Conservation (phyloP, 2,888 invertebrate species). For the Leptinotarsa peninsularis region DNA sequence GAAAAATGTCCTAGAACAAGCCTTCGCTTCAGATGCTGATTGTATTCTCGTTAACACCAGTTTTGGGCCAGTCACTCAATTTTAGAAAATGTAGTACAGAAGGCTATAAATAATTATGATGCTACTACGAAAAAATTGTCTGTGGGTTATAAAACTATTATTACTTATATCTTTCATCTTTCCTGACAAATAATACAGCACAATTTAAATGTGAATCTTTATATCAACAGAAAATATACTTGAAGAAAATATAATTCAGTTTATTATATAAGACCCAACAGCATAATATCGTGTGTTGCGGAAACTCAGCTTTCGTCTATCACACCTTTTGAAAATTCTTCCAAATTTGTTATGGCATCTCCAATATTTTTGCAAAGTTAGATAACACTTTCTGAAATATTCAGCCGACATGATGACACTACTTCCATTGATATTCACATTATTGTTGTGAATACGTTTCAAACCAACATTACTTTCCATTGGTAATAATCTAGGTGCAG, state of each 20-base stretch:
- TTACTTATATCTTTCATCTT: too few species aligned
- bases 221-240: background rate
- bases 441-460: background rate
- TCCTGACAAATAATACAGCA: too few species aligned
- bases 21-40: too few species aligned
- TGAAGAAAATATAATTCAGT: constrained; percentile 7
- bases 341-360: constrained; percentile 11
- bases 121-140: too few species aligned
- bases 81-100: too few species aligned
- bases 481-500: constrained; percentile 54
- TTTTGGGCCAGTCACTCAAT: too few species aligned
- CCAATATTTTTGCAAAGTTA: constrained; percentile 21
- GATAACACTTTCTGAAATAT: constrained; percentile 26
- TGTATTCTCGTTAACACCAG: too few species aligned
- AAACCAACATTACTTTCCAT: background rate
- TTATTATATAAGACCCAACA: constrained; percentile 17
- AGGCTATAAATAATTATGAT: too few species aligned
- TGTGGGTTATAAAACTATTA: too few species aligned
- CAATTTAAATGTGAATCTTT: background rate
- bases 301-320: constrained; percentile 15
- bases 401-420: constrained; percentile 11
- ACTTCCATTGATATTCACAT: background rate
- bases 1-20: too few species aligned
- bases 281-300: constrained; percentile 10
- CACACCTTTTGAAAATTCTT: constrained; percentile 23